Conservation (phyloP, 2,888 invertebrate genomes). For the Gerris lacustris region DNA sequence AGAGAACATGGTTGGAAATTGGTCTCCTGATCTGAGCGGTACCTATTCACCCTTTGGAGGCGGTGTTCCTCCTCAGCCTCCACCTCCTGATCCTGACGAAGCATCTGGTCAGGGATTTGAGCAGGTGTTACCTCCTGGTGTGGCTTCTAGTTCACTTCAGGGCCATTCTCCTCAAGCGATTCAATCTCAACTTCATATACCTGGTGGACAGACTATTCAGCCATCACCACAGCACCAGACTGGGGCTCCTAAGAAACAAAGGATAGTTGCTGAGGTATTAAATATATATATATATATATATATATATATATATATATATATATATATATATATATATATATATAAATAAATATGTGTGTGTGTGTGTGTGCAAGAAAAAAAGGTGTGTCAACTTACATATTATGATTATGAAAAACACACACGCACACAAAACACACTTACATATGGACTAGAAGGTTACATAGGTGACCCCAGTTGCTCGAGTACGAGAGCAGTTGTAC, state of each 20-base stretch:
- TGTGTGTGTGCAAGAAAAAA: too few species aligned
- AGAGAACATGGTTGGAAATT: slow-evolving; percentile 59
- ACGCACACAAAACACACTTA: too few species aligned
- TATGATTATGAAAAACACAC: too few species aligned
- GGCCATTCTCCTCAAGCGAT: background rate
- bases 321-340: slow-evolving; percentile 2
- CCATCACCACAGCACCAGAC: slow-evolving; percentile 21
- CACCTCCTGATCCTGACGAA: background rate
- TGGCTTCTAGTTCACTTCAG: background rate
- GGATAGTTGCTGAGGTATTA: slow-evolving; percentile 65
- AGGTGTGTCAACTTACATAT: too few species aligned
- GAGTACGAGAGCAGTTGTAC: too few species aligned
- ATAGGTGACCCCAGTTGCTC: too few species aligned
- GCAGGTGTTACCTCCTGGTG: background rate
- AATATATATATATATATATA: background rate
- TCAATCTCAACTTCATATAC: background rate
- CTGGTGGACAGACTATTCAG: too few species aligned
- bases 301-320: background rate
- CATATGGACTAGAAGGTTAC: too few species aligned
- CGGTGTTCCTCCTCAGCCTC: slow-evolving; percentile 26
- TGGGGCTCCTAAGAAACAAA: slow-evolving; percentile 42
- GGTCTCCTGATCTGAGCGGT: slow-evolving; percentile 57
- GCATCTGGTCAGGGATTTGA: background rate
- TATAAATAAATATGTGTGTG: too few species aligned
- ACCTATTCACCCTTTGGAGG: slow-evolving; percentile 60